These are phyloP conservation scores for Diadophis punctatus DNA, from an alignment of 2,113 vertebrate genomes.

Conservation along the genomic window DNA sequence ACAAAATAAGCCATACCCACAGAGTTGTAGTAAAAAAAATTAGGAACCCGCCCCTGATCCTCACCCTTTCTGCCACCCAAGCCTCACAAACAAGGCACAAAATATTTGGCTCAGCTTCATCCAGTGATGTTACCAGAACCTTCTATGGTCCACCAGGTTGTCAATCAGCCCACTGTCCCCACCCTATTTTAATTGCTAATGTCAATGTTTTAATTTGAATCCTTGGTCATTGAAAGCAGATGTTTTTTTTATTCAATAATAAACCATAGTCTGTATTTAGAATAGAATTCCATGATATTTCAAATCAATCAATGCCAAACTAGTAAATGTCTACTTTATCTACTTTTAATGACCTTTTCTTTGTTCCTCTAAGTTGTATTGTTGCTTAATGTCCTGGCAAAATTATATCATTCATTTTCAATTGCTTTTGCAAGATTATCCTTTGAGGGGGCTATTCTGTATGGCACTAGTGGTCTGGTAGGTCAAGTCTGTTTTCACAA, in stretches of 20 bases:
- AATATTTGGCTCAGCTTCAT: neutral
- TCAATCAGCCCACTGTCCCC: neutral
- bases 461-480: conserved; percentile 33
- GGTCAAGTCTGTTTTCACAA: conserved; percentile 65
- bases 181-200: neutral
- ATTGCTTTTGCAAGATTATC: conserved; percentile 35
- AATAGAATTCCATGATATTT: neutral
- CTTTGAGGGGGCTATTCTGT: conserved; percentile 43
- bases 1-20: no score
- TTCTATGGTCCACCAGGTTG: neutral
- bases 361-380: neutral
- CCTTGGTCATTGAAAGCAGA: neutral
- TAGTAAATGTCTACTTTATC: neutral
- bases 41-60: no score
- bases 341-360: neutral
- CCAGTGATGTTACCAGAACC: neutral
- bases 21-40: no score
- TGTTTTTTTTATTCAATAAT: neutral
- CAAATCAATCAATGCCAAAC: accelerated
- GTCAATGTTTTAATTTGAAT: neutral
- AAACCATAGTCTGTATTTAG: neutral
- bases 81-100: neutral
- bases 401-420: conserved; percentile 34
- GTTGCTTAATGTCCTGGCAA: neutral
- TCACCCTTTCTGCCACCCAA: neutral